Evolutionary conservation across 2,888 invertebrate genomes (phyloP).

Genomic region (Lobophora halterata): DNA sequence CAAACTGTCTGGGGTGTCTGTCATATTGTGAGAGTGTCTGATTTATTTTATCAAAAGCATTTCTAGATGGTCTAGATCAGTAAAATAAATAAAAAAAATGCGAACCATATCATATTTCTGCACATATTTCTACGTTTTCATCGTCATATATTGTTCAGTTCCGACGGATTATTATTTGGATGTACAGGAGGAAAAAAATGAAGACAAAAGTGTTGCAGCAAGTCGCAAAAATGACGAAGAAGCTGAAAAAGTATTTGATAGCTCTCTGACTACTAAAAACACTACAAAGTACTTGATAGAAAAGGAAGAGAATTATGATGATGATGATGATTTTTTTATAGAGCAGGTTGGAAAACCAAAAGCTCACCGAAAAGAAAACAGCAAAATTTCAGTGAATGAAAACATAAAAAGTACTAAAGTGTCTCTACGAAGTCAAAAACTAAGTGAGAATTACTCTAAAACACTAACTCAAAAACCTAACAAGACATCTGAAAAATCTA

Average conservation of each 20-base stretch:
- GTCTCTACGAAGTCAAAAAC: neutral
- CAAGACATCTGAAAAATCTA: neutral
- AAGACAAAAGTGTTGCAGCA: slow-evolving; percentile 22
- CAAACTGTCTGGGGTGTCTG: no score
- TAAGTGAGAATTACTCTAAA: slow-evolving; percentile 1
- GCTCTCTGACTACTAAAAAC: slow-evolving; percentile 1
- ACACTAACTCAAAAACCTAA: neutral
- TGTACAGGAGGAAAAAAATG: slow-evolving; percentile 25
- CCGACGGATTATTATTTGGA: slow-evolving; percentile 26
- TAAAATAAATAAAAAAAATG: neutral
- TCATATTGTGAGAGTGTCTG: no score
- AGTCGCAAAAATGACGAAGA: slow-evolving; percentile 1
- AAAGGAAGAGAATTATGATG: slow-evolving; percentile 9
- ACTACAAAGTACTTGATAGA: slow-evolving; percentile 2
- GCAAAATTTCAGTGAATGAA: neutral
- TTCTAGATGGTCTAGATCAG: slow-evolving; percentile 1
- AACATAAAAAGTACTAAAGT: slow-evolving; percentile 14
- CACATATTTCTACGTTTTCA: neutral
- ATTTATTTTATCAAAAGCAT: neutral
- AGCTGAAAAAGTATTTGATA: neutral
- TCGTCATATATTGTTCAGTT: slow-evolving; percentile 4
- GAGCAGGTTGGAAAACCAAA: slow-evolving; percentile 10
- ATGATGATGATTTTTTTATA: slow-evolving; percentile 8
- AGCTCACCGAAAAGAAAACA: neutral
- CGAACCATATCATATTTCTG: slow-evolving; percentile 1